These are phyloP conservation scores for Aricia agestis DNA, from an alignment of 1,140 invertebrate species.

Conservation along the genomic window DNA sequence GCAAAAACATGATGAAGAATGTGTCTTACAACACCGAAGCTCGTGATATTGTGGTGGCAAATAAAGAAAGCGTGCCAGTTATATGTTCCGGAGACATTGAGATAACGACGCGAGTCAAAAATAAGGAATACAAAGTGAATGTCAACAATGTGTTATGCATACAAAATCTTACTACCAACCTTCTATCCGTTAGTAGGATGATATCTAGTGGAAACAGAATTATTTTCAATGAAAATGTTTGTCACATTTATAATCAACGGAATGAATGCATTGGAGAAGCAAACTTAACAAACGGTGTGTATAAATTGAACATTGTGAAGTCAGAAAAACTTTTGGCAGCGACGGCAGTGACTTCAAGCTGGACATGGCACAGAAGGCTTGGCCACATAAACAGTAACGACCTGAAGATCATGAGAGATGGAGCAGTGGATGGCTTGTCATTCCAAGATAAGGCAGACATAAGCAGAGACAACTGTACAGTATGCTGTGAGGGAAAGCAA, in stretches of 20 bases:
- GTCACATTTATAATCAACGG: conserved; percentile 32
- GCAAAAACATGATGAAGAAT: too few species aligned
- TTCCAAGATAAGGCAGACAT: conserved; percentile 17
- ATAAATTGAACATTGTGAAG: conserved; percentile 28
- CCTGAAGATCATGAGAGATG: conserved; percentile 27
- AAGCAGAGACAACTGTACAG: conserved; percentile 24
- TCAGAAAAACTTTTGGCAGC: conserved; percentile 21
- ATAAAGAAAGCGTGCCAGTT: conserved; percentile 21
- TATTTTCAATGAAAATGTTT: conserved; percentile 25
- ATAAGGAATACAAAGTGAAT: conserved; percentile 9
- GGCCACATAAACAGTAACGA: conserved; percentile 33
- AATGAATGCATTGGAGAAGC: conserved; percentile 26
- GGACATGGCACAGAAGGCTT: conserved; percentile 9
- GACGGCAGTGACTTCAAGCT: conserved; percentile 20
- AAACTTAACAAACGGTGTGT: conserved; percentile 19
- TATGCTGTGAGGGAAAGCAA: conserved; percentile 31
- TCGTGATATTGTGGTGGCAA: too few species aligned
- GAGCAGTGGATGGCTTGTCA: conserved; percentile 25
- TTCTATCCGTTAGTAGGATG: conserved; percentile 35
- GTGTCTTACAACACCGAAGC: too few species aligned
- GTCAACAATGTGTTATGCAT: conserved; percentile 30
- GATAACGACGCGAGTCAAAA: conserved; percentile 29
- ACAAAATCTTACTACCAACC: conserved; percentile 32
- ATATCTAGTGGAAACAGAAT: conserved; percentile 31
- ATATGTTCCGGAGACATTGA: conserved; percentile 29